These are phyloP conservation scores for Sebastiscus tertius DNA, from an alignment of 2,797 vertebrate genomes.

Conservation along the genomic window DNA sequence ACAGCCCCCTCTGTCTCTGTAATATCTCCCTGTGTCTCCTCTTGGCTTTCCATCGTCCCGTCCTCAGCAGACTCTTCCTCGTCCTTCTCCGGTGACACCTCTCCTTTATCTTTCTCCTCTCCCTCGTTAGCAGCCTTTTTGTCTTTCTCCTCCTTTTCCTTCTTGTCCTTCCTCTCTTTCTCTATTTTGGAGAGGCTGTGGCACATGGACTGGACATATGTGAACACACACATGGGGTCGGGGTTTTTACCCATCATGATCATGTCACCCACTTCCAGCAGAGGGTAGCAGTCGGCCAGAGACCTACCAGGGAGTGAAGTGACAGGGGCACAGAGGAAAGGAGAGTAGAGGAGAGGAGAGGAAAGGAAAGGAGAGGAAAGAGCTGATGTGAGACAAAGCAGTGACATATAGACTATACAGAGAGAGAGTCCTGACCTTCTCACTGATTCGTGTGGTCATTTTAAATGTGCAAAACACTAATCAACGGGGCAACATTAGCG, in stretches of 20 bases:
- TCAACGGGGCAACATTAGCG: background rate
- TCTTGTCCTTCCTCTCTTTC: slow-evolving; percentile 87
- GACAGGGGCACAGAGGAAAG: background rate
- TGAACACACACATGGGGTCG: slow-evolving; percentile 97
- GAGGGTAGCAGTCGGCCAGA: slow-evolving; percentile 93
- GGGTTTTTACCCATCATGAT: slow-evolving; percentile 96
- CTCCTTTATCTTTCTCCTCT: slow-evolving; percentile 42
- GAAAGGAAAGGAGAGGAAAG: background rate
- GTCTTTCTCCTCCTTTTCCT: slow-evolving; percentile 69
- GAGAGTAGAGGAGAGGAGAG: background rate
- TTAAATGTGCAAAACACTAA: background rate
- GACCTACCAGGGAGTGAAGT: slow-evolving; percentile 75
- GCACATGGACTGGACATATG: slow-evolving; percentile 96
- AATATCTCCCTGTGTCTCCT: slow-evolving; percentile 33
- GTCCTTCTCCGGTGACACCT: slow-evolving; percentile 11
- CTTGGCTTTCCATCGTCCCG: background rate
- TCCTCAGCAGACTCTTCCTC: slow-evolving; percentile 32
- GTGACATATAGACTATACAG: background rate
- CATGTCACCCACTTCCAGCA: slow-evolving; percentile 97
- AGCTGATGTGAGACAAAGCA: background rate
- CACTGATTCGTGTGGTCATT: background rate
- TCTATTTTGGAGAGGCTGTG: slow-evolving; percentile 96
- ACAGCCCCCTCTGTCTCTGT: slow-evolving; percentile 17
- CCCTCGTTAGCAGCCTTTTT: slow-evolving; percentile 27
- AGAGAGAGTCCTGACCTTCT: background rate